Base-by-base conservation (phyloP, 2,797 vertebrate genomes). In the Sebastes taczanowskii region DNA sequence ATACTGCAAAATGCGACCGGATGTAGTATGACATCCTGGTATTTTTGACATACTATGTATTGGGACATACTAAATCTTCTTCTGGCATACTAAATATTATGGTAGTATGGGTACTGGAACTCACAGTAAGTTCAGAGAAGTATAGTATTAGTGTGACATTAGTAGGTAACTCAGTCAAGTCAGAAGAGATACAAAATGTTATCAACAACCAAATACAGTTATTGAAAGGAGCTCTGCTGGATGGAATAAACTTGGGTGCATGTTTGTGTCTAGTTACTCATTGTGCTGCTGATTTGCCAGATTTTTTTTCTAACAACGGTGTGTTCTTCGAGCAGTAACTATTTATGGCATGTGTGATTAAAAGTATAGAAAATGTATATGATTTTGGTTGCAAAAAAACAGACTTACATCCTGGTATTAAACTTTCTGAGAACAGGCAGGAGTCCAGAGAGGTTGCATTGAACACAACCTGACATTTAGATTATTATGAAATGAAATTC, bases 391-490 rank as follows among this genome's bases (percentile, higher is more conserved):
- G 1, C 14, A 11, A 18, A 69, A 69, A 65, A 59, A n/a, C n/a
- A 22, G 27, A 22, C 22, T 59, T 38, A 14, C 25, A 53, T 59
- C 8, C 9, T n/a, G 46, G 16, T 27, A 18, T 62, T n/a, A 38
- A 32, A 63, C n/a, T 20, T 68, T 32, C 8, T 30, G 46, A n/a
- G 7, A 64, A 42, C n/a, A 32, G 25, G 3, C 11, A n/a, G 5
- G 2, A 49, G 59, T 34, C 9, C 53, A 29, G 35, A 69, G 56
- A 65, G 25, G 22, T 64, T 59, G 42, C 72, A 46, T 4, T 52
- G 11, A 74, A 71, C 42, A 25, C 25, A 59, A 60, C 7, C 49
- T 76, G 62, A 70, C 55, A 77, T 61, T 64, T 68, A 56, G 38
- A 66, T 46, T 38, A 34, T 46, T 72, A 27, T 52, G 13, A 63